These are phyloP conservation scores for Drosophila lacertosa DNA, from an alignment of 1,140 invertebrate species.

Conservation along the genomic window DNA sequence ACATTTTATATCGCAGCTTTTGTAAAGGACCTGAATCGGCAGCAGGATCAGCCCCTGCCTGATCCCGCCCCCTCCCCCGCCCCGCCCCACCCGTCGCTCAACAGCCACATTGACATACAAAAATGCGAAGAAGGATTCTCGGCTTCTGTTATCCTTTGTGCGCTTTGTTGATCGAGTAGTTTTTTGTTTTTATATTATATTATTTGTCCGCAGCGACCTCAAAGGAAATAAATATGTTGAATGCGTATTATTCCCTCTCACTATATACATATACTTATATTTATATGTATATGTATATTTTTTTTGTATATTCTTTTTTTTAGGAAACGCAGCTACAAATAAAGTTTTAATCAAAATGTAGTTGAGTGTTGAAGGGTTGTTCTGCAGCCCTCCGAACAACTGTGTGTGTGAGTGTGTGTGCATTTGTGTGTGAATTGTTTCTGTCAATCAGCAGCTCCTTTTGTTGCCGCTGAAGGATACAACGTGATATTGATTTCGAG, in stretches of 20 bases:
- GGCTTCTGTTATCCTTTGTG: slow-evolving; percentile 61
- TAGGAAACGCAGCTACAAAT: slow-evolving; percentile 71
- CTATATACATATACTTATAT: slow-evolving; percentile 29
- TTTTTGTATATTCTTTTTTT: slow-evolving; percentile 37
- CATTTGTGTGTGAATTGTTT: slow-evolving; percentile 74
- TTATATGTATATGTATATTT: slow-evolving; percentile 1
- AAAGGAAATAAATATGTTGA: slow-evolving; percentile 66
- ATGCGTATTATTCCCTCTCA: slow-evolving; percentile 16
- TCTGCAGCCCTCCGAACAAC: slow-evolving; percentile 33
- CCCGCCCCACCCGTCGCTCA: background rate
- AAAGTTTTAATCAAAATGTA: slow-evolving; percentile 82
- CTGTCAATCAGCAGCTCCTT: slow-evolving; percentile 80
- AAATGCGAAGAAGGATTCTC: slow-evolving; percentile 56
- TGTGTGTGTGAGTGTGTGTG: slow-evolving; percentile 21
- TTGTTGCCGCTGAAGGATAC: slow-evolving; percentile 79
- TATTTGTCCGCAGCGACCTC: slow-evolving; percentile 35
- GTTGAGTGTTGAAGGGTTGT: slow-evolving; percentile 81
- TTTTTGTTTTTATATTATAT: slow-evolving; percentile 40
- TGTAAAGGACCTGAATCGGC: slow-evolving; percentile 29
- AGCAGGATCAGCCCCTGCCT: slow-evolving; percentile 21
- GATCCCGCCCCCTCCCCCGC: slow-evolving; percentile 12
- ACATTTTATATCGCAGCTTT: slow-evolving; percentile 74
- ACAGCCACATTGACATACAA: slow-evolving; percentile 52
- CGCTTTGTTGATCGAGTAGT: slow-evolving; percentile 77
- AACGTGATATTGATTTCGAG: slow-evolving; percentile 81